A percentile compares a stretch with the other conserved stretches of the same genome.
These are phyloP conservation scores for human (Homo sapiens) DNA, from an alignment of 2,113 vertebrate species.

Conservation along the genomic window DNA sequence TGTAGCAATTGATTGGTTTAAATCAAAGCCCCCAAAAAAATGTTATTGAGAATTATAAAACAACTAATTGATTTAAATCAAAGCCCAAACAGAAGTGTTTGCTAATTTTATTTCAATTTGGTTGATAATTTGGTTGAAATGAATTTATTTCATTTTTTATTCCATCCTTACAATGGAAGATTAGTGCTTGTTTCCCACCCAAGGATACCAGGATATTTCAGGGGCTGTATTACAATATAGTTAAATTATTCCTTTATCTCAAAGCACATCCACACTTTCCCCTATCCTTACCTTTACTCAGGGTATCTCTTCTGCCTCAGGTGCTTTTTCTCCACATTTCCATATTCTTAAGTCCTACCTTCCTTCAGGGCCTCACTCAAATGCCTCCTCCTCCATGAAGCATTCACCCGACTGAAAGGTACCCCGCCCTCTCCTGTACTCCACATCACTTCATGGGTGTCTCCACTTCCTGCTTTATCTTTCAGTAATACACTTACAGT, in stretches of 20 bases:
- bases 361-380: neutral
- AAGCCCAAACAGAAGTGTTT: neutral
- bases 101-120: neutral
- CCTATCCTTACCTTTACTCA: neutral
- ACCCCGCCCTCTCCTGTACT: neutral
- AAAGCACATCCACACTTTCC: neutral
- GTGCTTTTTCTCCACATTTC: neutral
- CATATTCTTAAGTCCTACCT: neutral
- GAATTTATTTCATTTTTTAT: neutral
- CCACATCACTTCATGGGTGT: neutral
- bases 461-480: conserved; percentile 39
- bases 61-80: conserved; percentile 2
- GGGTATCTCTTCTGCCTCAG: neutral
- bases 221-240: neutral
- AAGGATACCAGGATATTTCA: neutral
- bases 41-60: neutral
- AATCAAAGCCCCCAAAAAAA: neutral
- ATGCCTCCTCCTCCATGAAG: neutral
- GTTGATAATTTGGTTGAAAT: neutral
- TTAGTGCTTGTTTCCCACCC: neutral
- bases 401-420: neutral
- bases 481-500: neutral
- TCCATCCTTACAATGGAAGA: neutral
- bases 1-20: neutral
- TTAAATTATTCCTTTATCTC: neutral